A percentile compares a stretch with the other conserved stretches of the same genome.
These are phyloP conservation scores for Periophthalmus modestus DNA, from an alignment of 2,113 vertebrate species.

Conservation along the genomic window DNA sequence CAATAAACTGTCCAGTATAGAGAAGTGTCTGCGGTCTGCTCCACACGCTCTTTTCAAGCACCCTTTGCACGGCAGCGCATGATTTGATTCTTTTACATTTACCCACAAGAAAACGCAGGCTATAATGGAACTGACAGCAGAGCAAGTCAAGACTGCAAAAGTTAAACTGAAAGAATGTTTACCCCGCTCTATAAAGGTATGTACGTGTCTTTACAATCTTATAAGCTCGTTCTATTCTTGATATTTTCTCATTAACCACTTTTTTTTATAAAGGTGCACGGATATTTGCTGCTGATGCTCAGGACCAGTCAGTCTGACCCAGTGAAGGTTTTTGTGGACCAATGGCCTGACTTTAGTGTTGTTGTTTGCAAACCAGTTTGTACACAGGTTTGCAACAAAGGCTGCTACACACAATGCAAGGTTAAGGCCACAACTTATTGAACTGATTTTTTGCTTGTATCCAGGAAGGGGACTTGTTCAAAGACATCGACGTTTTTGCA, in stretches of 20 bases:
- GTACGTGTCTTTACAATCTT: not conserved
- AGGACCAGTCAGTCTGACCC: conserved; percentile 41
- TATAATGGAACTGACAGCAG: conserved; percentile 52
- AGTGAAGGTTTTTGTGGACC: conserved; percentile 56
- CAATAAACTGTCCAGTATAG: no score
- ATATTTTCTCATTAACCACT: not conserved
- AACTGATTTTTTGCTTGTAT: not conserved
- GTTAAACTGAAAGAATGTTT: conserved; percentile 34
- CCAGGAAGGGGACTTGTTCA: conserved; percentile 59
- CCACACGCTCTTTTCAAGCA: not conserved
- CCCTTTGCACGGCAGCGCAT: not conserved
- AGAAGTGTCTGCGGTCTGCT: no score
- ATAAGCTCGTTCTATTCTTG: not conserved
- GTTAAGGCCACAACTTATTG: not conserved
- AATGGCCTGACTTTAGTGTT: conserved; percentile 66
- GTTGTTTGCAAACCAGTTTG: conserved; percentile 44
- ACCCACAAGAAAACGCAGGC: not conserved
- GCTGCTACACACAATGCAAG: not conserved
- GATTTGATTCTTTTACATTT: not conserved
- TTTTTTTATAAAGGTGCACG: conserved; percentile 52
- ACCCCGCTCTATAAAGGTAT: conserved; percentile 58
- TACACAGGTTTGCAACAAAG: conserved; percentile 34
- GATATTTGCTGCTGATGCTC: conserved; percentile 29
- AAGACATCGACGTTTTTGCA: conserved; percentile 44
- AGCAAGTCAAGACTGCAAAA: conserved; percentile 50